Evolutionary conservation across 2,797 vertebrate genomes (phyloP), one percentile per base, ranked within the genome.

Genomic region (Menidia menidia): DNA sequence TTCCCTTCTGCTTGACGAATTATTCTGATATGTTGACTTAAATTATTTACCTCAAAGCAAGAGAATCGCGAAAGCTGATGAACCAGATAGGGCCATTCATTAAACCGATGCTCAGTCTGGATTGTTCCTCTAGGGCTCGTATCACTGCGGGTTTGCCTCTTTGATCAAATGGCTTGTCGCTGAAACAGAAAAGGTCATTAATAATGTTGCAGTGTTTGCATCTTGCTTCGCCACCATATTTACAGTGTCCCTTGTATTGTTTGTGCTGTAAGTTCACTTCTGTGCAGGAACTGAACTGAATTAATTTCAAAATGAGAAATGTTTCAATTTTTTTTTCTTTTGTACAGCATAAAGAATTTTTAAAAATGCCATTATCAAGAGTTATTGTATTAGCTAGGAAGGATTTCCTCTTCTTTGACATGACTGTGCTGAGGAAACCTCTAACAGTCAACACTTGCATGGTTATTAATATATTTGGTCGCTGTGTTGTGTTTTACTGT

Each of bases 121-220:
- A 79, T 78, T 71, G 68, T 77, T 77, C 68, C 86, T 80, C 56
- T 9, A 41, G 57, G 81, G 77, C 63, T 55, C 65, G 52, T 47
- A 60, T 77, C 74, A 78, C 33, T 78, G 61, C 54, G 48, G 62
- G 67, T 75, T 87, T 86, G 70, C 71, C 6, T 81, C 87, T 81
- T 81, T 87, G 77, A 89, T 88, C 73, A 71, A 87, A 86, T 77
- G 78, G 66, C 75, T 83, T 85, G 68, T 75, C 80, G 79, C 76
- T 77, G 64, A 82, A 87, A 85, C 32, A 70, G 69, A 91, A 88
- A 88, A 86, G 80, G 75, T 80, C 85, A 87, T 91, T 81, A 91
- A 84, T 78, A 83, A 86, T 65, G 15, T 64, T 66, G 62, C 47
- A 58, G 44, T 62, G 82, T 88, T 86, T 82, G 48, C 83, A 86